Evolutionary conservation across 2,113 vertebrate genomes (phyloP).

Genomic region (Benitochromis conjunctus): DNA sequence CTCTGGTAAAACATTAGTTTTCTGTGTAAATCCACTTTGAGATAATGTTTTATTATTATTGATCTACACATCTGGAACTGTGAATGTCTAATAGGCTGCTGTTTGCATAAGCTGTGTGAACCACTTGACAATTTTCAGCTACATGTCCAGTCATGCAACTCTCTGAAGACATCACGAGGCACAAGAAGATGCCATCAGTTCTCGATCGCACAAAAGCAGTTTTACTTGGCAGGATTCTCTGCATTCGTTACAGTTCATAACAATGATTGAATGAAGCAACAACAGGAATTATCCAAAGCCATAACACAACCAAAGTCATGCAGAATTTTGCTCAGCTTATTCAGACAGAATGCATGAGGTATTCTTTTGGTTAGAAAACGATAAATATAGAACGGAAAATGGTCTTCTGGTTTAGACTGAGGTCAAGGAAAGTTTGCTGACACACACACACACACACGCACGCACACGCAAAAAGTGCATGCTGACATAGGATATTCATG

Average conservation of each 20-base stretch:
- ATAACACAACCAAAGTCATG: background rate
- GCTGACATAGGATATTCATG: background rate
- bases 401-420: background rate
- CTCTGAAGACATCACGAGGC: background rate
- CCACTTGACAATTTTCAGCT: slow-evolving; percentile 15
- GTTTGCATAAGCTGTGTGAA: background rate
- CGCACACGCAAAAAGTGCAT: background rate
- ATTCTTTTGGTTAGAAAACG: background rate
- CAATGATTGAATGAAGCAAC: background rate
- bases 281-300: background rate
- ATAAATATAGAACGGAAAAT: background rate
- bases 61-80: background rate
- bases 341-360: background rate
- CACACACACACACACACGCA: background rate
- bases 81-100: background rate
- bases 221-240: background rate
- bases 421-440: background rate
- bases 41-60: background rate
- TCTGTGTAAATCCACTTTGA: background rate
- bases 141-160: slow-evolving; percentile 33
- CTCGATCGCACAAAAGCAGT: background rate
- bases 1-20: background rate
- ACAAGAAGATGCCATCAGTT: background rate
- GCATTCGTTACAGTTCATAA: background rate
- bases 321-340: background rate